Evolutionary conservation across 2,113 vertebrate species (phyloP), one percentile per base, ranked within the genome.

Genomic region (Tiliqua scincoides): DNA sequence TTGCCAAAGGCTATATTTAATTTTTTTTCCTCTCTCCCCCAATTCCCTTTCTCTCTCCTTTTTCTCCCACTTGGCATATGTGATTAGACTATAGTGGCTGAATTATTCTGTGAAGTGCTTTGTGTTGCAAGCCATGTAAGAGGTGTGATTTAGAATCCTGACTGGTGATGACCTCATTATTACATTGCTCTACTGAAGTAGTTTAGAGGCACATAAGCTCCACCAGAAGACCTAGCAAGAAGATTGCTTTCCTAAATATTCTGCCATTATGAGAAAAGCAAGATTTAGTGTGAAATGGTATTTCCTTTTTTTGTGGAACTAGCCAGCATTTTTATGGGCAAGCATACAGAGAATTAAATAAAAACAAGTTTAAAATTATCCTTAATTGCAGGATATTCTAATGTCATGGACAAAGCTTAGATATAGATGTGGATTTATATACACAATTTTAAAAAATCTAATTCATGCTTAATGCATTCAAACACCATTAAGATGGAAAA

Each of bases 1-100:
- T 85, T 83, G 65, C 52, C 73, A 87, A 82, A 73, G 20, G 18
- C 3, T 91, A 79, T 84, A 92, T 77, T 91, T 91, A 85, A 89
- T 40, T 81, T 87, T 81, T 73, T 3, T 3, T 74, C 1, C 2
- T 1, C 68, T 82, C 48, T 82, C 52, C 43, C 40, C 59, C 68
- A 86, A 54, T 86, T 74, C 78, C 59, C 70, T 81, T 86, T 80
- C 68, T 86, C 59, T 81, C 40, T 86, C 61, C 78, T 88, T 77
- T 83, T 48, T 76, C 89, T 91, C 78, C 76, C 87, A 25, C 43
- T 61, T 81, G 59, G 43, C 85, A 25, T 54, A 32, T 63, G 67
- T 86, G 87, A 76, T 86, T 89, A 61, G 83, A 91, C 87, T 89
- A 68, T 62, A 85, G 27, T 1, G 67, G 72, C 2, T 54, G 74